Evolutionary conservation across 2,113 vertebrate species (phyloP), one percentile per base, ranked within the genome.

Genomic region (Dascyllus trimaculatus): DNA sequence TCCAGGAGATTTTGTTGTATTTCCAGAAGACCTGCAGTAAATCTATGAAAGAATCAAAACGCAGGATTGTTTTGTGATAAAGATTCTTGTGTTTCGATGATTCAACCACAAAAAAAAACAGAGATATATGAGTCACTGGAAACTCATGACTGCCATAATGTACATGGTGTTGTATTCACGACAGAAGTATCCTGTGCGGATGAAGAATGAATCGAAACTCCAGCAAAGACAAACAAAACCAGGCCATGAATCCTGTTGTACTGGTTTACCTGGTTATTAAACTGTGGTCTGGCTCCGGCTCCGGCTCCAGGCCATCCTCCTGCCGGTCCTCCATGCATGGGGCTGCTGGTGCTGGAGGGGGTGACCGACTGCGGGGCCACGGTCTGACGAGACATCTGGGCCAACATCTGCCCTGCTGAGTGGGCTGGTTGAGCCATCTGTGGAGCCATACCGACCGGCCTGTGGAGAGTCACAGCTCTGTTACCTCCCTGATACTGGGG

Each of bases 361-460:
- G 88, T 53, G 17, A 89, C 88, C 0, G 93, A 66, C n/a, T 95
- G 88, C 0, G 95, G 93, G 67, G 21, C 93, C 75, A 95, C 88
- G 5, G 88, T 94, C 87, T 98, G 97, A 25, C 96, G 96, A 0
- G 98, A 96, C 52, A 99, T 97, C 88, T 98, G 98, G 0, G 96
- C 87, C 5, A 99, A 51, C 85, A 98, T 95, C 71, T 97, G 97
- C 4, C 96, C 95, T 0, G 96, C 92, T 0, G 97, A 92, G 0
- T 95, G 84, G 3, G 96, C 71, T 18, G 93, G 94, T 85, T 94
- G 95, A 19, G 92, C 93, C 81, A 97, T 92, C 0, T 96, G 91
- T 40, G 95, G 91, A 0, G 92, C 89, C 91, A 97, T 92, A 58
- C 81, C 87, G 71, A 94, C 91, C 63, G 93, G 93, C 89, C 95